These are phyloP conservation scores for Polymixis flavicincta DNA, from an alignment of 2,888 invertebrate species.

Conservation along the genomic window DNA sequence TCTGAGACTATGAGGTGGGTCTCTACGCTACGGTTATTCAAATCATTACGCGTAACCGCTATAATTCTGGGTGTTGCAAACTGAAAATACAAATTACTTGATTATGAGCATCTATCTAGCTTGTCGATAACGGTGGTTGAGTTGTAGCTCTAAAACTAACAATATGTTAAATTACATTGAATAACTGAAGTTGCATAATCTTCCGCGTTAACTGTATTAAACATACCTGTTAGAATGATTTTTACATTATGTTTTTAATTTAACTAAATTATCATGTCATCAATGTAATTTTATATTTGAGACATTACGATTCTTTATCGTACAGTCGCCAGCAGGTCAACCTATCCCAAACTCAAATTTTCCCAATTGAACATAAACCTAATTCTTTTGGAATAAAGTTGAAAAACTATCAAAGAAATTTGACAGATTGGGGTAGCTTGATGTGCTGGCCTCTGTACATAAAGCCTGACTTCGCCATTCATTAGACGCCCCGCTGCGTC, in stretches of 20 bases:
- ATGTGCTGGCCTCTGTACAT: no score
- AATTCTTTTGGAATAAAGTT: no score
- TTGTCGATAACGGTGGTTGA: slow-evolving; percentile 49
- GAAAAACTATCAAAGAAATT: no score
- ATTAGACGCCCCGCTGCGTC: slow-evolving; percentile 25
- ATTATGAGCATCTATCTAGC: slow-evolving; percentile 45
- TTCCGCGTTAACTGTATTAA: slow-evolving; percentile 1
- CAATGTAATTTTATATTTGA: background rate
- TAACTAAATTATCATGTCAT: background rate
- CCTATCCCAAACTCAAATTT: no score
- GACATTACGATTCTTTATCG: background rate
- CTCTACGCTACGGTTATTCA: slow-evolving; percentile 61
- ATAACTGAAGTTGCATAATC: slow-evolving; percentile 28
- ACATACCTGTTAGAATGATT: background rate
- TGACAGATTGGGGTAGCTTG: no score
- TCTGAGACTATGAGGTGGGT: slow-evolving; percentile 36
- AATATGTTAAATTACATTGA: slow-evolving; percentile 25
- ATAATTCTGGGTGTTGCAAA: slow-evolving; percentile 47
- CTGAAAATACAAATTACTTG: slow-evolving; percentile 62
- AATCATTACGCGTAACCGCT: slow-evolving; percentile 60
- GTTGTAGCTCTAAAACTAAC: slow-evolving; percentile 30
- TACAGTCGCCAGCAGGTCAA: no score
- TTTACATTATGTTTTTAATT: background rate
- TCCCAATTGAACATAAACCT: no score
- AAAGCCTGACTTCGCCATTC: slow-evolving; percentile 25